phyloP scores from a whole-genome alignment of 2,888 invertebrate species.

The Bursaphelenchus okinawaensis region DNA sequence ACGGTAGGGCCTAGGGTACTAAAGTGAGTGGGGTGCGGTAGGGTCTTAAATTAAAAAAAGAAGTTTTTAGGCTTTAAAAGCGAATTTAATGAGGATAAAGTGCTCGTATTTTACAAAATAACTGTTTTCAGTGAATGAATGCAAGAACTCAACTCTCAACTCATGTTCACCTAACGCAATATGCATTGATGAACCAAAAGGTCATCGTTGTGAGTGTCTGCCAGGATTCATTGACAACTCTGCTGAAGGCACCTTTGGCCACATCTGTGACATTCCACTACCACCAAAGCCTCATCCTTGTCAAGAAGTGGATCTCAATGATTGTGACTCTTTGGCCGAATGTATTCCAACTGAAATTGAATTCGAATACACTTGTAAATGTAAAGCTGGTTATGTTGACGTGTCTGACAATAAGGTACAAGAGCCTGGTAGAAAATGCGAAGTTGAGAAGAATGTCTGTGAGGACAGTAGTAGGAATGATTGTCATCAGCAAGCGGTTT shows the following conservation, averaged over 20 bases:
- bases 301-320: slow-evolving; percentile 54
- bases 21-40: too few species aligned
- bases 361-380: slow-evolving; percentile 56
- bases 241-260: slow-evolving; percentile 30
- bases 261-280: not conserved
- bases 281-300: slow-evolving; percentile 45
- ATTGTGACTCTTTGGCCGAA: slow-evolving; percentile 51
- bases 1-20: too few species aligned
- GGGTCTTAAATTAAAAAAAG: too few species aligned
- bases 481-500: slow-evolving; percentile 56
- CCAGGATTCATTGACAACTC: slow-evolving; percentile 51
- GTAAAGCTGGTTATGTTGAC: slow-evolving; percentile 51
- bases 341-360: slow-evolving; percentile 52
- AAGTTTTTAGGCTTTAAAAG: too few species aligned
- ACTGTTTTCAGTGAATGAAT: slow-evolving; percentile 48
- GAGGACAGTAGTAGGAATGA: slow-evolving; percentile 53
- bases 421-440: slow-evolving; percentile 47
- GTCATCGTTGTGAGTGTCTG: slow-evolving; percentile 54
- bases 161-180: slow-evolving; percentile 52
- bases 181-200: slow-evolving; percentile 49
- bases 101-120: too few species aligned
- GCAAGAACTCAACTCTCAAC: slow-evolving; percentile 42
- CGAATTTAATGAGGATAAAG: too few species aligned
- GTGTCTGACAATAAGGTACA: slow-evolving; percentile 38
- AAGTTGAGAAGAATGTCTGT: slow-evolving; percentile 50